Evolutionary conservation across 92 coral and sea anemone species (phyloP), one percentile per base, ranked within the genome.

Genomic region (Micromussa lordhowensis): DNA sequence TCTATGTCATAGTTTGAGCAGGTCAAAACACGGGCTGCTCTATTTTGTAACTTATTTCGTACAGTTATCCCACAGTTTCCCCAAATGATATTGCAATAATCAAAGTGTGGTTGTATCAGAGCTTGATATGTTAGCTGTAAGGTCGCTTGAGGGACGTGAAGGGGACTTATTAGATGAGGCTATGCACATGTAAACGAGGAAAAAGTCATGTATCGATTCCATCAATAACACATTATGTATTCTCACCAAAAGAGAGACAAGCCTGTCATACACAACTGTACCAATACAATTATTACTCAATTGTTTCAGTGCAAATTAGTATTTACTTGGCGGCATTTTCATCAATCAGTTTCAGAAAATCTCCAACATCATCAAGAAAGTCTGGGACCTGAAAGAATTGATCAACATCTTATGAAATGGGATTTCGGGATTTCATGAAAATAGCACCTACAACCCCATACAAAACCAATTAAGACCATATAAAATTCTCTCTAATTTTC

Each of bases 251-350:
- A 58, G 64, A 58, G 64, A 58, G 24, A 18, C n/a, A 0, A 17
- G 24, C 4, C 24, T 57, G 18, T 21, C 63, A 17, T 3, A 57
- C 16, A 11, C 2, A 70, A 66, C 40, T 19, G 13, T 19, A 68
- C 77, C 30, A 75, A 75, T 22, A 82, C 22, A 35, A 19, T n/a
- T 18, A 54, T 18, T 54, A 54, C 21, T 14, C 59, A 54, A 22
- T 29, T 40, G 7, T 40, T 40, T 40, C 58, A 30, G 24, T 9
- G 34, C 31, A 48, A 31, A 48, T 5, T 11, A 24, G 16, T 34
- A 34, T 54, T 86, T 78, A 96, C 98, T 88, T 96, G 66, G 98
- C 98, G 17, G 98, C 98, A 32, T 91, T 87, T 80, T 96, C 95
- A 36, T 94, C 95, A 8, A 96, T 73, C 68, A 91, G 84, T 38